phyloP scores from a whole-genome alignment of 2,113 vertebrate genomes.

The Choloepus hoffmanni region DNA sequence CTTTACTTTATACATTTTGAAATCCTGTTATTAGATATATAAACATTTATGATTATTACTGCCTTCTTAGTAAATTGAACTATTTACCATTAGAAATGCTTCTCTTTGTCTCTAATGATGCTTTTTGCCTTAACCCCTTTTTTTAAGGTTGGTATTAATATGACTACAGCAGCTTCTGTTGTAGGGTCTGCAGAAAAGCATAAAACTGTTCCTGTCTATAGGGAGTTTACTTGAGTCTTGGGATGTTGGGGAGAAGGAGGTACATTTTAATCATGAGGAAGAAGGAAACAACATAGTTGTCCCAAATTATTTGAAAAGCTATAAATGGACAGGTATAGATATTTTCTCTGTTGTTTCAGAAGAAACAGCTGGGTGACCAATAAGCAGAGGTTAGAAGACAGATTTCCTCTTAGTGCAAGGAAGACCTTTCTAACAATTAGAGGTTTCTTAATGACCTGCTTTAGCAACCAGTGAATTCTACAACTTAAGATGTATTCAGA shows the following conservation, averaged over 20 bases:
- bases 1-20: not conserved
- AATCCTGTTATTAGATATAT: not conserved
- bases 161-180: not conserved
- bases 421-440: too few species aligned
- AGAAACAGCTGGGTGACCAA: not conserved
- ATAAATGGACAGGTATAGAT: not conserved
- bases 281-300: not conserved
- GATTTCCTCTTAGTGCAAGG: not conserved
- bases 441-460: not conserved
- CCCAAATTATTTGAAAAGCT: not conserved
- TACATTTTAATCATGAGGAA: not conserved
- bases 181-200: not conserved
- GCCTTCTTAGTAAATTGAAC: not conserved
- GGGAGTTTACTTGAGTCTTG: not conserved
- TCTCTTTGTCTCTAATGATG: not conserved
- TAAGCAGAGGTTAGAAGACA: not conserved
- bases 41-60: not conserved
- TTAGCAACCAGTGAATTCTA: not conserved
- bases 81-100: not conserved
- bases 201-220: not conserved
- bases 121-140: not conserved
- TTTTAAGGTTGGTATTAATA: not conserved
- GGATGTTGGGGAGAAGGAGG: too few species aligned
- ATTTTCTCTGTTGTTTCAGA: not conserved
- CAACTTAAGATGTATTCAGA: not conserved